Evolutionary conservation across 2,888 invertebrate genomes (phyloP).

Genomic region (Agriopis aurantiaria): DNA sequence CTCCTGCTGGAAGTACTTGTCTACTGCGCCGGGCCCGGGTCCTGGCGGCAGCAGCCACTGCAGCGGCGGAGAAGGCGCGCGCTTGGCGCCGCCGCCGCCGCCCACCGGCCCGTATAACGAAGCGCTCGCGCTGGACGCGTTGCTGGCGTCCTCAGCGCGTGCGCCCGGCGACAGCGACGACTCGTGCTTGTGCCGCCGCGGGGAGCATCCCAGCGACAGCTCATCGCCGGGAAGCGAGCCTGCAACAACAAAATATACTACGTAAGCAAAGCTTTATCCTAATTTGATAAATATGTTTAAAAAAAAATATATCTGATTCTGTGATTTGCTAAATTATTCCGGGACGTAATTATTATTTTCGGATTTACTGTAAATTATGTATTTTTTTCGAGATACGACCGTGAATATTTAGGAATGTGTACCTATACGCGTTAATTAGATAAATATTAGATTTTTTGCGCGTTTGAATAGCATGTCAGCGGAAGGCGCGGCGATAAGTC

Average conservation of each 20-base stretch:
- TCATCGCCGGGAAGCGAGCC: slow-evolving; percentile 94
- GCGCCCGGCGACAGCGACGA: slow-evolving; percentile 89
- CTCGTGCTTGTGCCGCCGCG: slow-evolving; percentile 87
- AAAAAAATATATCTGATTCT: too few species aligned
- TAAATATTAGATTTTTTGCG: slow-evolving; percentile 43
- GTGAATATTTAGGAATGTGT: neutral
- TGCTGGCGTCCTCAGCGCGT: slow-evolving; percentile 91
- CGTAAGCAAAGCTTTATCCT: slow-evolving; percentile 14
- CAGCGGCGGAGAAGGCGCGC: slow-evolving; percentile 84
- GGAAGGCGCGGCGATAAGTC: slow-evolving; percentile 68
- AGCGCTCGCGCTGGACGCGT: slow-evolving; percentile 88
- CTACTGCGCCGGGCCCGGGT: slow-evolving; percentile 88
- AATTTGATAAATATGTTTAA: neutral
- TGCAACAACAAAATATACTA: slow-evolving; percentile 79
- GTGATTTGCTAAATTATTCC: too few species aligned
- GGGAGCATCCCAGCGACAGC: slow-evolving; percentile 89
- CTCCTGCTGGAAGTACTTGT: slow-evolving; percentile 88
- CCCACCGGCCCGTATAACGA: slow-evolving; percentile 85
- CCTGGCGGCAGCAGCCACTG: slow-evolving; percentile 91
- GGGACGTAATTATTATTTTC: too few species aligned
- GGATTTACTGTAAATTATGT: neutral
- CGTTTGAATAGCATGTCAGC: slow-evolving; percentile 49
- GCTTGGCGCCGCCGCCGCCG: slow-evolving; percentile 74
- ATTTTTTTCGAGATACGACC: neutral
- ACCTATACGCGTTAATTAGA: slow-evolving; percentile 27